Evolutionary conservation across 1,140 invertebrate genomes (phyloP), one percentile per base, ranked within the genome.

Genomic region (Coptotermes formosanus): DNA sequence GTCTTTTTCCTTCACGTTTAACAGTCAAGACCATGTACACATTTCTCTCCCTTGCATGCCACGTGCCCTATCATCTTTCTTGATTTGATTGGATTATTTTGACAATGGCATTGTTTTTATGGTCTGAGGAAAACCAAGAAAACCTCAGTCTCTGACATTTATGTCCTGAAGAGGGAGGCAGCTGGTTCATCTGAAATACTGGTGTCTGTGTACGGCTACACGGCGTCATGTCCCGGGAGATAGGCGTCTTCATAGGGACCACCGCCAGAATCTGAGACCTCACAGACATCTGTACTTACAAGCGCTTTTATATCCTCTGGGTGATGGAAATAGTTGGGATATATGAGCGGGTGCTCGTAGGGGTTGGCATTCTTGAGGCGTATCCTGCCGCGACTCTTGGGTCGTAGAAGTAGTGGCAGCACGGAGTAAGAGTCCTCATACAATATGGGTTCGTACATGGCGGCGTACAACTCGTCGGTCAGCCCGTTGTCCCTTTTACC

Each of bases 261-360:
- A 4, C 38, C 38, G 38, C 4, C 38, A 38, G 38, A 38, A 38
- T 4, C 38, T 38, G 2, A 4, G 38, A 38, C 4, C 38, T 38
- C 38, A 38, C 38, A n/a, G 38, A 38, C 38, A 4, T 55, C 3
- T 14, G 3, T 84, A 89, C 91, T 91, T 90, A 96, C 94, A 90
- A 97, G 90, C 82, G 94, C 90, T 88, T 94, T 92, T 21, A 96
- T 90, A 88, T 97, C 96, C 19, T 93, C 89, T 0, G 93, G 93
- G 90, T 96, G 91, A 0, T 93, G 90, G 82, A 95, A 95, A 89
- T 97, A 98, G 89, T 96, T 96, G 1, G 97, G 95, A 89, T 95
- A 94, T 59, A 98, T 97, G 12, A 93, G 89, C 0, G 97, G 97
- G 88, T 95, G 93, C 0, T 94, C 92, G 32, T 91, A 90, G 0